Evolutionary conservation across 2,113 vertebrate species (phyloP), one percentile per base, ranked within the genome.

Genomic region (Nyctereutes procyonoides): DNA sequence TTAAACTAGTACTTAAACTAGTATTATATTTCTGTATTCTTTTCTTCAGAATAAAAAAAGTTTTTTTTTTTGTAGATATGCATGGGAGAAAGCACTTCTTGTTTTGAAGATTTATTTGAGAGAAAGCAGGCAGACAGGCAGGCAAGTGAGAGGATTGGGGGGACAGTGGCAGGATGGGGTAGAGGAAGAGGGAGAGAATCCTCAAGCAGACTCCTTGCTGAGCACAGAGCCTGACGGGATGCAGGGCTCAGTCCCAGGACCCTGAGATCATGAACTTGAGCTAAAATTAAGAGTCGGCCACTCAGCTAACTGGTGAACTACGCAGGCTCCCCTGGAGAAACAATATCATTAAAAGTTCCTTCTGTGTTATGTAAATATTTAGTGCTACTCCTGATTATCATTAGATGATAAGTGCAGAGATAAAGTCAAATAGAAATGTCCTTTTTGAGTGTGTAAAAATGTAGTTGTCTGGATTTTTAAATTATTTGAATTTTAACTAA

Each of bases 401-500:
- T 73, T 80, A 48, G 80, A 12, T 63, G 73, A 8, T 96, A 90
- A 89, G 48, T 85, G 63, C 51, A 95, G 60, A 65, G 30, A 32
- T 65, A 91, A 77, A 79, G 55, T 79, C 63, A 81, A 62, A 81
- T 79, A 13, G 55, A 88, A 62, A 58, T 82, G 22, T 51, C n/a
- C 11, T 51, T 88, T 83, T 85, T 93, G 88, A 95, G 69, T 96
- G 30, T 95, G 0, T 65, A 95, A 93, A 60, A 93, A 89, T 90
- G 56, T 92, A 74, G 32, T 60, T 81, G 2, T 90, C 17, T 95
- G 56, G 5, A 93, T 91, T 85, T 93, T 94, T 88, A 28, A 79
- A 67, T 95, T 82, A 89, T 87, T 95, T 93, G 67, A 71, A 82
- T 60, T 80, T 97, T 63, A 97, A 90, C 43, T 82, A 51, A 83